These are phyloP conservation scores for Diprion similis DNA, from an alignment of 1,140 invertebrate species.

Conservation along the genomic window DNA sequence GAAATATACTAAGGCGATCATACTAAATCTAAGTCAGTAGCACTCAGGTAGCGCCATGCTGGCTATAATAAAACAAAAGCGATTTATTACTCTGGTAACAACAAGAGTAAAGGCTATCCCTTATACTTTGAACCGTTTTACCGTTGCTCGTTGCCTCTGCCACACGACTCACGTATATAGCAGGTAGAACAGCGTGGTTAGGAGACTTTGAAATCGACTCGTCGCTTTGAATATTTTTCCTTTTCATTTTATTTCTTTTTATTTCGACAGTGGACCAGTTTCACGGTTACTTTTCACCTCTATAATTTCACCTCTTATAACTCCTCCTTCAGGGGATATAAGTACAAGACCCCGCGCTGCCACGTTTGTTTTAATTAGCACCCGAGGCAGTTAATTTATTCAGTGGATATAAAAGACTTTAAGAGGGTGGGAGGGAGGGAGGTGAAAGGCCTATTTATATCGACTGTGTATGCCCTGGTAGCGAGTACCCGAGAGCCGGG, in stretches of 20 bases:
- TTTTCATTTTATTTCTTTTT: too few species aligned
- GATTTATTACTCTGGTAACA: neutral
- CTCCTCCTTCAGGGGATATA: neutral
- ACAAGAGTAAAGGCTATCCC: conserved; percentile 7
- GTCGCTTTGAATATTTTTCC: too few species aligned
- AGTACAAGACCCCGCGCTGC: conserved; percentile 9
- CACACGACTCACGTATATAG: too few species aligned
- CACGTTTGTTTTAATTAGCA: conserved; percentile 38
- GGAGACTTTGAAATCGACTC: too few species aligned
- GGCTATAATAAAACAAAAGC: neutral
- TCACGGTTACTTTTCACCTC: too few species aligned
- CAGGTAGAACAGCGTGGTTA: too few species aligned
- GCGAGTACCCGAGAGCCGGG: neutral
- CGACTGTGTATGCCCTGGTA: neutral
- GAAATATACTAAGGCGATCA: neutral
- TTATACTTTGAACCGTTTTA: neutral
- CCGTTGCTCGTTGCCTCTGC: too few species aligned
- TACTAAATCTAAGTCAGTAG: neutral
- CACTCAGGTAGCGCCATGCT: neutral
- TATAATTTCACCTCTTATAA: too few species aligned
- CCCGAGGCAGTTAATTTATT: conserved; percentile 35
- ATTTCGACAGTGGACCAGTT: too few species aligned
- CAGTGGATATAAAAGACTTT: conserved; percentile 34
- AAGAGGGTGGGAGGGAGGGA: conserved; percentile 12
- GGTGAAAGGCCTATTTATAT: conserved; percentile 22